Evolutionary conservation across 2,888 invertebrate genomes (phyloP), one percentile per base, ranked within the genome.

Genomic region (Lydus trimaculatus): DNA sequence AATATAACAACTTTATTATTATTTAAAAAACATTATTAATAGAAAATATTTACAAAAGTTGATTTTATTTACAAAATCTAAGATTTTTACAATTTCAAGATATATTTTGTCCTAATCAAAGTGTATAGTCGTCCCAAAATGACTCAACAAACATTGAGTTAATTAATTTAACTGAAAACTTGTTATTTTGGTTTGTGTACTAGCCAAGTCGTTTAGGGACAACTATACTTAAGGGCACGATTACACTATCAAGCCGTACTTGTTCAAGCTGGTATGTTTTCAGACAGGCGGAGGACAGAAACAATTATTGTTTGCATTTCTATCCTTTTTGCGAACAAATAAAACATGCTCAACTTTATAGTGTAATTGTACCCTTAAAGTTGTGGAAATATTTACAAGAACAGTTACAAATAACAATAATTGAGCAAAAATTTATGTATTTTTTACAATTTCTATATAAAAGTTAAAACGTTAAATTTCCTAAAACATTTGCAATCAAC

Each of bases 1-100:
- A 69, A 52, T 65, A 63, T 13, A 9, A 13, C n/a, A 28, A 31
- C 17, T n/a, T n/a, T 17, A 64, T 33, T 39, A 61, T 61, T 63
- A 66, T 43, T 63, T 66, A 60, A 63, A 39, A 62, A 39, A 60
- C 33, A 69, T 56, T 25, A 23, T 48, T 11, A 48, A 43, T 52
- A 36, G 59, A 36, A 64, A 63, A 33, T 69, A 69, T 69, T 69
- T 69, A 69, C 69, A 69, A 66, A 36, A 69, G 69, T 65, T 20
- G 17, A 23, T 48, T 67, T 69, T 69, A 69, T 69, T 69, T 69
- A 69, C 69, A 69, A 13, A 39, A 36, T n/a, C 23, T 13, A 61
- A 15, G n/a, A 17, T 31, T 31, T 20, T 11, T 48, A 48, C 48
- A 48, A 59, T n/a, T n/a, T n/a, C n/a, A n/a, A n/a, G n/a, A n/a